phyloP scores from a whole-genome alignment of 2,113 vertebrate species.

The Cisticola juncidis region DNA sequence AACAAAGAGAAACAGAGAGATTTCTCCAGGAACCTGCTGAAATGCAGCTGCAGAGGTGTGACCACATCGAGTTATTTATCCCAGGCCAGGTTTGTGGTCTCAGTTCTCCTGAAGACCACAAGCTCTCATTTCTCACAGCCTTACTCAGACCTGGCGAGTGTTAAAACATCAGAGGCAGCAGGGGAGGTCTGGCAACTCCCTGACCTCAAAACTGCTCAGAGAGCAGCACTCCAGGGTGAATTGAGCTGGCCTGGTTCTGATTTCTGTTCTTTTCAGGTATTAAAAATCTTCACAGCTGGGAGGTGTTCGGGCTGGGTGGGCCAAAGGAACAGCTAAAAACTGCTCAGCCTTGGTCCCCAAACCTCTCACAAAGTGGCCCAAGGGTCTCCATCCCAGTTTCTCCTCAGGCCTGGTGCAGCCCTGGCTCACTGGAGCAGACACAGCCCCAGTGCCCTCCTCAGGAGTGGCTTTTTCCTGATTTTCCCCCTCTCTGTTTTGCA shows the following conservation, averaged over 20 bases:
- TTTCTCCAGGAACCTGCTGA: neutral
- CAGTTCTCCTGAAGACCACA: conserved; percentile 41
- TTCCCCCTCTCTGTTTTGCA: neutral
- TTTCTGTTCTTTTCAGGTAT: neutral
- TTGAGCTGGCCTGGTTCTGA: neutral
- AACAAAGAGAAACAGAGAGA: neutral
- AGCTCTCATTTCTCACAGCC: conserved; percentile 14
- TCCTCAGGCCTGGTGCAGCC: neutral
- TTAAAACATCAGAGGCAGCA: neutral
- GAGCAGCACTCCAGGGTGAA: neutral
- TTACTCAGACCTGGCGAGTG: neutral
- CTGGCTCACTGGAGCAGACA: accelerated
- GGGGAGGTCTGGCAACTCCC: neutral
- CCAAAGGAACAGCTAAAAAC: neutral
- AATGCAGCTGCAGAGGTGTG: neutral
- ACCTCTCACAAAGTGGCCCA: neutral
- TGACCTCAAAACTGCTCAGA: neutral
- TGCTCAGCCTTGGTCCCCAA: neutral
- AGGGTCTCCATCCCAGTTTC: neutral
- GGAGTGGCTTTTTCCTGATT: neutral
- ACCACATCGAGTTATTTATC: neutral
- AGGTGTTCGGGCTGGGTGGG: neutral
- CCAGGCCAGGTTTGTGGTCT: neutral
- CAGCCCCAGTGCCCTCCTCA: neutral
- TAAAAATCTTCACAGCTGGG: neutral